phyloP scores from a whole-genome alignment of 2,113 vertebrate genomes.

The Gila orcuttii region DNA sequence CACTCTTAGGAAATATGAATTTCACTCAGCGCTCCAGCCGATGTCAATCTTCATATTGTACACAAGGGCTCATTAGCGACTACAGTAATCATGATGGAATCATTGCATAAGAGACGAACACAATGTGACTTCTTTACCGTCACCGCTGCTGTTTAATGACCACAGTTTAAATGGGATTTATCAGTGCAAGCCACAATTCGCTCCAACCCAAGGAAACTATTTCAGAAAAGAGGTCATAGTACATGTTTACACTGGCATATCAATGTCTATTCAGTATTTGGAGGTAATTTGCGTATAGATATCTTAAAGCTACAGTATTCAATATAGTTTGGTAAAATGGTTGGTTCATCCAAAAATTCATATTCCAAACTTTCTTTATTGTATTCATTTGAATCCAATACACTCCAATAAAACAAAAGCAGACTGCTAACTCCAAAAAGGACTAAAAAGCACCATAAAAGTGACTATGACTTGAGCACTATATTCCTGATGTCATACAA shows the following conservation, averaged over 20 bases:
- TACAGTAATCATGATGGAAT: constrained; percentile 59
- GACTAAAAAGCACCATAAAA: background rate
- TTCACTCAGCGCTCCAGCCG: constrained; percentile 54
- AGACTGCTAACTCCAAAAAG: background rate
- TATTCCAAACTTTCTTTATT: background rate
- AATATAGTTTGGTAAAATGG: background rate
- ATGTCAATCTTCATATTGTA: constrained; percentile 59
- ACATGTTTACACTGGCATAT: background rate
- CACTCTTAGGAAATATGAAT: constrained; percentile 52
- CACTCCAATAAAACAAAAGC: background rate
- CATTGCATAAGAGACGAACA: constrained; percentile 54
- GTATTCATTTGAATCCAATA: no score
- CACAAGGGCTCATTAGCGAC: constrained; percentile 58
- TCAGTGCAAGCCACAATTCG: background rate
- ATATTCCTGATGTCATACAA: background rate
- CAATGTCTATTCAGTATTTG: background rate
- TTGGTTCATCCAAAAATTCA: background rate
- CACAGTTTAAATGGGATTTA: background rate
- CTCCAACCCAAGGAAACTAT: background rate
- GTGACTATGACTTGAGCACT: no score
- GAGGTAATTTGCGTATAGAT: background rate
- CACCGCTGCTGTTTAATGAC: constrained; percentile 10
- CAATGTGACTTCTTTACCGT: constrained; percentile 28
- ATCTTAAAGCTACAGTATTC: background rate
- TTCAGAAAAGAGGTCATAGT: background rate